Percentiles rank a stretch among this genome's conserved stretches.
These are phyloP conservation scores for Paralvinella palmiformis DNA, from an alignment of 1,140 invertebrate species.

Conservation along the genomic window DNA sequence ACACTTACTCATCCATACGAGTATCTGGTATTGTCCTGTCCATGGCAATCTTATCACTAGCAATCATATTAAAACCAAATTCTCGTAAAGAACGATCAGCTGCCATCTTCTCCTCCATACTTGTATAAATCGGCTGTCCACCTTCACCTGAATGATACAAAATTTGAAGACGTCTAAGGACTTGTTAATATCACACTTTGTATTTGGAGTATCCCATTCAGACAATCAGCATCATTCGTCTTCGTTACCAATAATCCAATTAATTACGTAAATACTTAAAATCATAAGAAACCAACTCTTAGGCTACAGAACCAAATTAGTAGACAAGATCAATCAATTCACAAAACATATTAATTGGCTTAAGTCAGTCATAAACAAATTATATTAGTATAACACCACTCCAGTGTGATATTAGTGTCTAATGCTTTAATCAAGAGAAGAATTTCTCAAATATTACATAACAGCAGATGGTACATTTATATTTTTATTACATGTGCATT, in stretches of 20 bases:
- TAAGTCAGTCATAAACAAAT: too few relatives aligned
- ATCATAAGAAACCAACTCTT: background rate
- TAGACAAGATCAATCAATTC: background rate
- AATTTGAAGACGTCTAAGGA: background rate
- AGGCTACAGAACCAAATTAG: background rate
- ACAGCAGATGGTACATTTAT: too few relatives aligned
- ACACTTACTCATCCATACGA: conserved; percentile 67
- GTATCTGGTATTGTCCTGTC: conserved; percentile 80
- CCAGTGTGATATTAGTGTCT: too few relatives aligned
- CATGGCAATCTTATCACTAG: conserved; percentile 86
- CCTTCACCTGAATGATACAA: conserved; percentile 32
- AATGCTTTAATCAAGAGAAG: too few relatives aligned
- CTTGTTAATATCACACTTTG: background rate
- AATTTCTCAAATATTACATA: too few relatives aligned
- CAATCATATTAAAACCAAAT: conserved; percentile 93
- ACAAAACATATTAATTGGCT: too few relatives aligned
- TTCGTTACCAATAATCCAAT: background rate
- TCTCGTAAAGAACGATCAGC: conserved; percentile 55
- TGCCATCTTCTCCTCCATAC: conserved; percentile 34
- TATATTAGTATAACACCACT: too few relatives aligned
- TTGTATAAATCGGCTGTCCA: conserved; percentile 39
- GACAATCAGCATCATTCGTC: background rate
- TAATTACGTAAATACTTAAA: background rate
- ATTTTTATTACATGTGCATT: too few relatives aligned
- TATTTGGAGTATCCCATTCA: background rate